These are phyloP conservation scores for Melanaphis sacchari DNA, from an alignment of 1,140 invertebrate species.

Conservation along the genomic window DNA sequence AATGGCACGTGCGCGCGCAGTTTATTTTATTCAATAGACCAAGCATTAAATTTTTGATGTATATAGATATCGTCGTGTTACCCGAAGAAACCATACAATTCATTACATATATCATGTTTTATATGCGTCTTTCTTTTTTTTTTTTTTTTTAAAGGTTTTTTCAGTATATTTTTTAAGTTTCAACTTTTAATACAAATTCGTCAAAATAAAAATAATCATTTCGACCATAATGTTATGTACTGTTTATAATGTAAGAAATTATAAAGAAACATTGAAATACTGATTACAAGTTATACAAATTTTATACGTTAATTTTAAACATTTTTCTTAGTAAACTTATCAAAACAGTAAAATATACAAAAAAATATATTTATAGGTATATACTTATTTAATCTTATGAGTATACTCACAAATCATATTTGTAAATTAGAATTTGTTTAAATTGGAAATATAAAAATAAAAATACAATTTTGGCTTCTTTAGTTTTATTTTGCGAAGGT, in stretches of 20 bases:
- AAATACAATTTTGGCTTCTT: background rate
- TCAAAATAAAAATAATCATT: background rate
- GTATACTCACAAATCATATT: background rate
- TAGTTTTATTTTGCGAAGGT: background rate
- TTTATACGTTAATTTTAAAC: background rate
- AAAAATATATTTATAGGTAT: too few relatives aligned
- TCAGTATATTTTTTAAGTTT: background rate
- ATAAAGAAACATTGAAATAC: background rate
- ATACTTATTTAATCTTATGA: background rate
- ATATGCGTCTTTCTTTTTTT: background rate
- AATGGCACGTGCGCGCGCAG: background rate
- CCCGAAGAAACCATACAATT: background rate
- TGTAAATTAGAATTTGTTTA: background rate
- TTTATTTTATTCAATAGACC: background rate
- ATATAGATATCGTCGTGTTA: background rate
- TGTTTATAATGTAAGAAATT: too few relatives aligned
- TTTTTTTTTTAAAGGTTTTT: background rate
- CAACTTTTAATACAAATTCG: background rate
- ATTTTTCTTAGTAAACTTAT: background rate
- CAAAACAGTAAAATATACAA: background rate
- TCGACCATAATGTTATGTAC: background rate
- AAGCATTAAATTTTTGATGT: background rate
- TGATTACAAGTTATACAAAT: background rate
- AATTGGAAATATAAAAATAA: background rate
- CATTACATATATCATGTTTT: background rate